A percentile compares a stretch with the other conserved stretches of the same genome.
Evolutionary conservation across 1,140 invertebrate genomes (phyloP).

Genomic region (Nixonia krombeini): DNA sequence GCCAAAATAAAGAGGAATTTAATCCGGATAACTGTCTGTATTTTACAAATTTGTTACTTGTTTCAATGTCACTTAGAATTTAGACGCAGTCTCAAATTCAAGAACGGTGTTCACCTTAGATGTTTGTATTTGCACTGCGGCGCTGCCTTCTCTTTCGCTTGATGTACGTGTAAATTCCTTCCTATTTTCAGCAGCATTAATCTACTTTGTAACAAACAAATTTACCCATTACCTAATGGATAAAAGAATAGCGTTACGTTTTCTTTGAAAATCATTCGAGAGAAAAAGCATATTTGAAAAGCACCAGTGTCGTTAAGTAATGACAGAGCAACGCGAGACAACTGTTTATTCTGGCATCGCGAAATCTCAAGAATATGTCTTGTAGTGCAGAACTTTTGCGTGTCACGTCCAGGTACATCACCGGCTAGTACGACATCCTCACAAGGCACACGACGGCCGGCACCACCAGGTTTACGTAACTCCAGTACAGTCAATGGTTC

Average conservation of each 20-base stretch:
- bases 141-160: neutral
- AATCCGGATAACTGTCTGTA: constrained; percentile 39
- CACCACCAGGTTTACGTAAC: constrained; percentile 60
- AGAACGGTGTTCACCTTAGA: constrained; percentile 24
- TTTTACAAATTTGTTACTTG: constrained; percentile 18
- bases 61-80: constrained; percentile 30
- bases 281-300: no score
- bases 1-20: constrained; percentile 49
- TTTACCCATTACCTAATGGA: no score
- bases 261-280: no score
- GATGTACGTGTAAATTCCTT: neutral
- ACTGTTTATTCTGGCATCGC: constrained; percentile 61
- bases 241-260: no score
- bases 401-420: constrained; percentile 60
- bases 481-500: constrained; percentile 53
- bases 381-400: constrained; percentile 56
- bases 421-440: constrained; percentile 63
- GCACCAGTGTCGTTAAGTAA: no score
- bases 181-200: neutral
- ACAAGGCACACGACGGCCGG: constrained; percentile 55
- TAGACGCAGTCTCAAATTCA: constrained; percentile 20
- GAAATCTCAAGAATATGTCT: constrained; percentile 26
- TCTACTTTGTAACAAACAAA: no score
- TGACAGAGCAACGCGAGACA: no score
- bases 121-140: constrained; percentile 24